These are phyloP conservation scores for Platycnemis pennipes DNA, from an alignment of 2,888 invertebrate species.

Conservation along the genomic window DNA sequence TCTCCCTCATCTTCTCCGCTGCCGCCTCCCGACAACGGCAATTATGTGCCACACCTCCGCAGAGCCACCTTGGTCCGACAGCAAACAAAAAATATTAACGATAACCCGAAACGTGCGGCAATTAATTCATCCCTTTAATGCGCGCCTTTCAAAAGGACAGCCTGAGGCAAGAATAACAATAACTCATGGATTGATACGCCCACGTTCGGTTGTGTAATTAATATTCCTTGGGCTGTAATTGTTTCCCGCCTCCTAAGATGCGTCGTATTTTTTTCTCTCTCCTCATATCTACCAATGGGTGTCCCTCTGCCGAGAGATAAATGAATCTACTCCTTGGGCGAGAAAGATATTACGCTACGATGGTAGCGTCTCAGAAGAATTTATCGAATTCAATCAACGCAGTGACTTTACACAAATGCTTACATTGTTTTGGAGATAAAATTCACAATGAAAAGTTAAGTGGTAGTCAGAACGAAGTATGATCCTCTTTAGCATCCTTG, in stretches of 20 bases:
- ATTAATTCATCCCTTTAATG: constrained; percentile 48
- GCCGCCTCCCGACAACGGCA: constrained; percentile 30
- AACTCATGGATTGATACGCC: constrained; percentile 38
- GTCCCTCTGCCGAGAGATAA: background rate
- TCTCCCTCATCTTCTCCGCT: background rate
- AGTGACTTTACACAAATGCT: background rate
- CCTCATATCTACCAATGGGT: background rate
- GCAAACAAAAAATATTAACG: constrained; percentile 48
- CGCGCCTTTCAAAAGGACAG: constrained; percentile 42
- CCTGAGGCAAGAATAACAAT: constrained; percentile 44
- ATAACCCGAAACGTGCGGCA: constrained; percentile 41
- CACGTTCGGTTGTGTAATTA: constrained; percentile 6
- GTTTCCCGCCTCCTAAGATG: constrained; percentile 33
- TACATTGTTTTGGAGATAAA: background rate
- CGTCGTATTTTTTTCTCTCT: constrained; percentile 15
- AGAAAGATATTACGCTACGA: background rate
- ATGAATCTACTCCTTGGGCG: background rate
- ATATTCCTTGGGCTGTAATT: constrained; percentile 47
- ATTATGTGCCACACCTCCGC: constrained; percentile 44
- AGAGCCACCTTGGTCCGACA: constrained; percentile 32
- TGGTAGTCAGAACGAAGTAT: too few species aligned
- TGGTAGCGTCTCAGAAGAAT: background rate
- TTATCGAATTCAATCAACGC: background rate
- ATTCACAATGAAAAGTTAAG: too few species aligned
- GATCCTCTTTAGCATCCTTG: too few species aligned